Percentiles rank a stretch among this genome's conserved stretches.
Evolutionary conservation across 2,113 vertebrate species (phyloP).

Genomic region (Octodon degus): DNA sequence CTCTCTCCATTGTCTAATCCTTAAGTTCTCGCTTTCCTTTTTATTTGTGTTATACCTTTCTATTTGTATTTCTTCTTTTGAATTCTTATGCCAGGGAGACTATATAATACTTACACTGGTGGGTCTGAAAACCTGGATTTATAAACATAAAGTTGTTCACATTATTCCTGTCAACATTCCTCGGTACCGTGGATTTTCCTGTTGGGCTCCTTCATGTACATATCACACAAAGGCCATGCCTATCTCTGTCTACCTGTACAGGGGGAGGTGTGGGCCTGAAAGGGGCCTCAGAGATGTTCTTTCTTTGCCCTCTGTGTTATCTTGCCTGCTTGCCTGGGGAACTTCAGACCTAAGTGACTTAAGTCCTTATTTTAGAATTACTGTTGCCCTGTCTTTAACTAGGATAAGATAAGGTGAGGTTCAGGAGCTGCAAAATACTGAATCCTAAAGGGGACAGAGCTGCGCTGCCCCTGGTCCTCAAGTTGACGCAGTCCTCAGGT

Average conservation of each 20-base stretch:
- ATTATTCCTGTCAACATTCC: background rate
- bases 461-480: too few relatives aligned
- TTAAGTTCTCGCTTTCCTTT: too few relatives aligned
- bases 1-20: too few relatives aligned
- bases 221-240: background rate
- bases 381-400: background rate
- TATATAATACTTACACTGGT: too few relatives aligned
- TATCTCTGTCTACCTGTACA: background rate
- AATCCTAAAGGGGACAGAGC: background rate
- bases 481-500: too few relatives aligned
- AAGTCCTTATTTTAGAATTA: background rate
- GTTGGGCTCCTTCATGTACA: background rate
- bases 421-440: background rate
- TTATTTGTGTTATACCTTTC: too few relatives aligned
- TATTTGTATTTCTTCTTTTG: too few relatives aligned
- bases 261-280: background rate
- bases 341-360: background rate
- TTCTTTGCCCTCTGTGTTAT: background rate
- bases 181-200: background rate
- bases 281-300: background rate
- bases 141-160: background rate
- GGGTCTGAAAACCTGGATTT: background rate
- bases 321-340: background rate
- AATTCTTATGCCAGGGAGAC: too few relatives aligned
- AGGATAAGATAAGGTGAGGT: background rate